A percentile compares a stretch with the other conserved stretches of the same genome.
phyloP scores from a whole-genome alignment of 2,113 vertebrate genomes.

The Copsychus sechellarum region DNA sequence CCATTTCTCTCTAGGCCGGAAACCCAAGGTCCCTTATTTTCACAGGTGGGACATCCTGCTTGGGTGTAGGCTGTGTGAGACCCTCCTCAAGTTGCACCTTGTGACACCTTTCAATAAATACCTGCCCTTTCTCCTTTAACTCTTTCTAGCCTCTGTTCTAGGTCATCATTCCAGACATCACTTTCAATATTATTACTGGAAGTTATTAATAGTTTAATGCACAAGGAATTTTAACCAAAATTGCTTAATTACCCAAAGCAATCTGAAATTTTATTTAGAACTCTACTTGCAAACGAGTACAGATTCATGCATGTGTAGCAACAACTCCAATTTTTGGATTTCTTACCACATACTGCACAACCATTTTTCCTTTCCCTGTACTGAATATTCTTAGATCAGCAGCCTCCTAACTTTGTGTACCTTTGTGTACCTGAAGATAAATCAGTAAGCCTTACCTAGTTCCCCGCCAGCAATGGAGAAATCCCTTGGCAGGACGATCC shows the following conservation, averaged over 20 bases:
- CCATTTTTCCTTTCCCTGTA: not conserved
- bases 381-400: not conserved
- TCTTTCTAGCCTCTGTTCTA: not conserved
- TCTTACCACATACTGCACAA: not conserved
- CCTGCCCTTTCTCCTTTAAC: not conserved
- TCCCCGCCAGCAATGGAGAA: constrained; percentile 89
- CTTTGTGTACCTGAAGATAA: not conserved
- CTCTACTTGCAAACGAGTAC: not conserved
- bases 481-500: constrained; percentile 80
- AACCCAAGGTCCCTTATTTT: not conserved
- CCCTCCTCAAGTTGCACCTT: not conserved
- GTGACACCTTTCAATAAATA: not conserved
- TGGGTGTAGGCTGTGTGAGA: not conserved
- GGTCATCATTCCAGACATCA: not conserved
- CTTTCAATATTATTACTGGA: not conserved
- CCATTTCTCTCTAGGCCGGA: not conserved
- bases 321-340: not conserved
- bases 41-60: not conserved
- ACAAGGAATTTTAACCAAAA: not conserved
- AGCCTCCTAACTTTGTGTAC: not conserved
- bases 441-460: constrained; percentile 74
- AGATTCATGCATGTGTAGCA: not conserved
- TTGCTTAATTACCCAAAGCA: not conserved
- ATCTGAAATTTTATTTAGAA: not conserved
- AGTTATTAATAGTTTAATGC: not conserved